Percentiles rank a stretch among this genome's conserved stretches.
phyloP scores from a whole-genome alignment of 2,888 invertebrate genomes.

The Cistogaster globosa region DNA sequence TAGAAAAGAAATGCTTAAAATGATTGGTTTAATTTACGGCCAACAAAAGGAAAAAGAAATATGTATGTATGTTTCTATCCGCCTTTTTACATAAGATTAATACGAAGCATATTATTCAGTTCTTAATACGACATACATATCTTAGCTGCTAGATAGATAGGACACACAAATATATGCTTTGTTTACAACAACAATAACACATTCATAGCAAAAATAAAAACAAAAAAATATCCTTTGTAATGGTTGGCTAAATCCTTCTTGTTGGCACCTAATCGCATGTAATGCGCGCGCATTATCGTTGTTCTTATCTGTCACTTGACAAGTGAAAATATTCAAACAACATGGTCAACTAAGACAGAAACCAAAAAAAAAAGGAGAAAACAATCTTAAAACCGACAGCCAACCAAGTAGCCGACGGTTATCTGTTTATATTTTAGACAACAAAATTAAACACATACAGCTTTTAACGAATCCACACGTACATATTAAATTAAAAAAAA shows the following conservation, averaged over 20 bases:
- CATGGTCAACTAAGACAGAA: slow-evolving; percentile 26
- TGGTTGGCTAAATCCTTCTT: slow-evolving; percentile 81
- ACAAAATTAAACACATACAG: slow-evolving; percentile 18
- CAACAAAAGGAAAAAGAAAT: background rate
- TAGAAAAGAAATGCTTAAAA: background rate
- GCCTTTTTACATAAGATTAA: slow-evolving; percentile 57
- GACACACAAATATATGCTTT: background rate
- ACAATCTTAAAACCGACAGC: slow-evolving; percentile 40
- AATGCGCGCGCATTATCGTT: slow-evolving; percentile 83
- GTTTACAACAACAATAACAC: slow-evolving; percentile 1
- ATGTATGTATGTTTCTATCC: background rate
- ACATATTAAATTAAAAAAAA: background rate
- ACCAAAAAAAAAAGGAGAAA: slow-evolving; percentile 47
- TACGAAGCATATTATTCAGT: slow-evolving; percentile 21
- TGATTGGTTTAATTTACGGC: slow-evolving; percentile 52
- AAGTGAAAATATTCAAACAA: slow-evolving; percentile 32
- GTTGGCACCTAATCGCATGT: slow-evolving; percentile 82
- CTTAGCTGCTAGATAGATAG: background rate
- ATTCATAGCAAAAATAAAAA: background rate
- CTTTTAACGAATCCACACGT: background rate
- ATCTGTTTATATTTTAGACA: slow-evolving; percentile 48
- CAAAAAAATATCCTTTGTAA: slow-evolving; percentile 73
- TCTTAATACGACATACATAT: slow-evolving; percentile 20
- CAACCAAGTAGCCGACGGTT: slow-evolving; percentile 69
- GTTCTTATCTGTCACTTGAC: slow-evolving; percentile 74